Conservation (phyloP, 1,140 invertebrate genomes). For the Hydropsyche tenuis region DNA sequence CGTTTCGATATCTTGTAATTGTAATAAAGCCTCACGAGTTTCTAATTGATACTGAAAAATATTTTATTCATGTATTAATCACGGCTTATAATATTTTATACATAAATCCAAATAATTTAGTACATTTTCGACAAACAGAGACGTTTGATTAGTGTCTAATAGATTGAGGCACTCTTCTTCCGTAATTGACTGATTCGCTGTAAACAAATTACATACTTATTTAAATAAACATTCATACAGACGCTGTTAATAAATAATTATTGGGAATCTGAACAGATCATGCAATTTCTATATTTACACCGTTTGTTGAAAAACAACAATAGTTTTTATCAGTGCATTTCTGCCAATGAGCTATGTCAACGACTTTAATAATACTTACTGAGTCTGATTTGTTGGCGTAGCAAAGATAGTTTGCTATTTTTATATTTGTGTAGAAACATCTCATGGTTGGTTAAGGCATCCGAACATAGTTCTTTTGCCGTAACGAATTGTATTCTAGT, state of each 20-base stretch:
- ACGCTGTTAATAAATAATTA: neutral
- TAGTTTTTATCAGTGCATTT: conserved; percentile 27
- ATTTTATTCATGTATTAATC: conserved; percentile 30
- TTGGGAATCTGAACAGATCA: too few relatives aligned
- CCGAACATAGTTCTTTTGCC: conserved; percentile 58
- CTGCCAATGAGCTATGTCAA: neutral
- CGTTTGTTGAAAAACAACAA: conserved; percentile 21
- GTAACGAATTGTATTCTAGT: conserved; percentile 62
- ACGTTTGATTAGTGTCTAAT: conserved; percentile 63
- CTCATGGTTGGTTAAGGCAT: conserved; percentile 78
- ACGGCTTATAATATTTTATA: neutral
- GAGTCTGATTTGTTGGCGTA: conserved; percentile 78
- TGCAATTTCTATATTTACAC: too few relatives aligned
- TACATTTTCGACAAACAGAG: conserved; percentile 69
- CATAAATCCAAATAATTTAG: neutral
- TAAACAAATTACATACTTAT: conserved; percentile 47
- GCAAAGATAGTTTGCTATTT: conserved; percentile 74
- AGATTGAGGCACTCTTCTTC: conserved; percentile 64
- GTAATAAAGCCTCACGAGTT: conserved; percentile 79
- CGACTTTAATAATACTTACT: conserved; percentile 65
- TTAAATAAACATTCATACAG: conserved; percentile 2
- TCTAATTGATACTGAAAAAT: conserved; percentile 77
- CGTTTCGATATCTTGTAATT: conserved; percentile 82
- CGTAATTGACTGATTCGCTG: conserved; percentile 64
- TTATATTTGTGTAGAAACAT: conserved; percentile 74